Base-by-base conservation (phyloP, 2,888 invertebrate species). In the Lutraria lutraria region DNA sequence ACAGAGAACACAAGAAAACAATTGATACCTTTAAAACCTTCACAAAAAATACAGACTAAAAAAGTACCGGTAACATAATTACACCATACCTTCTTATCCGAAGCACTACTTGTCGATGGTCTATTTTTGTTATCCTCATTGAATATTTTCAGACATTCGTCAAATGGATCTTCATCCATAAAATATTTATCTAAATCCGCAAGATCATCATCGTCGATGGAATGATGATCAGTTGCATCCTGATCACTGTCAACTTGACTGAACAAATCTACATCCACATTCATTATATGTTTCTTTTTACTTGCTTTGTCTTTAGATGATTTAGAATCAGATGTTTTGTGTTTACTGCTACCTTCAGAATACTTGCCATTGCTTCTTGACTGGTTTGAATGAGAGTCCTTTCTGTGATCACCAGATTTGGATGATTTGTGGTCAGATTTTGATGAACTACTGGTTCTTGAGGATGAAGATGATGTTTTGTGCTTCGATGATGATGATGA, bases 111-210 rank as follows among this genome's bases (percentile, higher is more conserved):
- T 86, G 91, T 72, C 85, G 93, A 81, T 90, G 91, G 81, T 63
- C 72, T 81, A 15, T 90, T 87, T n/a, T 90, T 63, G 72, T 89
- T 90, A 60, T 89, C 98, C 97, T 98, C 98, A 96, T 98, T 98
- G 97, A 98, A 99, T 94, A 99, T 98, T 97, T 97, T 98, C 95
- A 98, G 98, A 96, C 99, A 99, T 96, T 99, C 98, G 94, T 98
- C 97, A 95, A 98, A 98, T 89, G 98, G 98, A 92, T 98, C 97
- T 92, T 97, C 95, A 25, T 96, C 96, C 63, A 92, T 92, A 84
- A 94, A 91, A 72, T 94, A 94, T 81, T 92, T 92, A 19, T 93
- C 93, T 25, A 92, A n/a, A 63, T 93, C 94, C 13, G 92, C 86
- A 34, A 93, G 81, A 19, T 91, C 88, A 56, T 90, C 87, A 80